These are phyloP conservation scores for Anguilla pacifica DNA, from an alignment of 2,797 vertebrate genomes.

Conservation along the genomic window DNA sequence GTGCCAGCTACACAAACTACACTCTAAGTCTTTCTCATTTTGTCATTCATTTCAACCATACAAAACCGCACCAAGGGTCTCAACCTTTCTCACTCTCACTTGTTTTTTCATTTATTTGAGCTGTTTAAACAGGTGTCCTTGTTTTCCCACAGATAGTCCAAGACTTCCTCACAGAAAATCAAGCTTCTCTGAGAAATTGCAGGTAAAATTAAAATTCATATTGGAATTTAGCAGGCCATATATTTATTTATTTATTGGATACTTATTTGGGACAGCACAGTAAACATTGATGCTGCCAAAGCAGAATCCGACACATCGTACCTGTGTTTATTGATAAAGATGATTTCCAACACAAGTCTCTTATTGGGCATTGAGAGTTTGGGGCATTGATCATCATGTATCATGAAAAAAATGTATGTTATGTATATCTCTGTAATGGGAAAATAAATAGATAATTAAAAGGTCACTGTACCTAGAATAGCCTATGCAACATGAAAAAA, in stretches of 20 bases:
- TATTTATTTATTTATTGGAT: neutral
- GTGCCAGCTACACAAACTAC: neutral
- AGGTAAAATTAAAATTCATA: slow-evolving; percentile 75
- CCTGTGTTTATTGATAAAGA: neutral
- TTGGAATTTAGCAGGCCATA: neutral
- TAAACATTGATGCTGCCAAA: neutral
- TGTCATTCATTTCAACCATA: neutral
- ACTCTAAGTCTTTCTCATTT: neutral
- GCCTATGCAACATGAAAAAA: neutral
- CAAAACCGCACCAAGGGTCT: neutral
- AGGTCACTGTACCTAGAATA: neutral
- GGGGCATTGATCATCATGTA: neutral
- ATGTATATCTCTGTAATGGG: neutral
- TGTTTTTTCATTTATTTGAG: slow-evolving; percentile 19
- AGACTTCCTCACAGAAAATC: slow-evolving; percentile 80
- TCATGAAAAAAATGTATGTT: neutral
- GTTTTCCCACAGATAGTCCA: slow-evolving; percentile 76
- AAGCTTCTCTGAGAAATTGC: slow-evolving; percentile 69
- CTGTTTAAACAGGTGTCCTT: slow-evolving; percentile 32
- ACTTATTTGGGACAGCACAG: neutral
- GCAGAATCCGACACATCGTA: neutral
- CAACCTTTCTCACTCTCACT: neutral
- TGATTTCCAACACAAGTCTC: neutral
- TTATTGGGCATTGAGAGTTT: neutral
- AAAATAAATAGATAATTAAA: neutral